These are phyloP conservation scores for Nothura maculosa DNA, from an alignment of 2,797 vertebrate genomes.

Conservation along the genomic window DNA sequence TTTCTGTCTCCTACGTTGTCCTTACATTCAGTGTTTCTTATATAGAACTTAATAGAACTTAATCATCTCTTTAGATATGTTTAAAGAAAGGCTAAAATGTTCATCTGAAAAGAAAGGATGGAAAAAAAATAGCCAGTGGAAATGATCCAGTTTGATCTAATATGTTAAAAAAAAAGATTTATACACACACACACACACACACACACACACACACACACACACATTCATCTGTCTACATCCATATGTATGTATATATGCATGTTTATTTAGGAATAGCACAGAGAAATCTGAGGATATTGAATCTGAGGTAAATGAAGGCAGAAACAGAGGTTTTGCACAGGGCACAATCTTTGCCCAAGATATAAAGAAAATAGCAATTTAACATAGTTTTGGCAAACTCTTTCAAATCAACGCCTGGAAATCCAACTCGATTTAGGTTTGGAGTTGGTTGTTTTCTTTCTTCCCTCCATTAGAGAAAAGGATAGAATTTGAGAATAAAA, in stretches of 20 bases:
- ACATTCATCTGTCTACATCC: no score
- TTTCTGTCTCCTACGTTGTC: not conserved
- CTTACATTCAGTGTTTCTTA: not conserved
- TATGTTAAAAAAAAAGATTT: not conserved
- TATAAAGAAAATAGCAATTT: not conserved
- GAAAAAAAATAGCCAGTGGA: not conserved
- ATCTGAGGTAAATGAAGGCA: not conserved
- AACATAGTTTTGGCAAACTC: not conserved
- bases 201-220: no score
- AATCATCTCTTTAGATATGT: not conserved
- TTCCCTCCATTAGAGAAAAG: not conserved
- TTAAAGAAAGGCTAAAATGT: not conserved
- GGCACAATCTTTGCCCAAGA: not conserved
- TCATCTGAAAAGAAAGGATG: not conserved
- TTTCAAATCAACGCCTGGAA: not conserved
- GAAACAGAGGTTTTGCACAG: not conserved
- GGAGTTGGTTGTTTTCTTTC: not conserved
- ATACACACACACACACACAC: not conserved
- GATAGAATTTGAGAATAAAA: not conserved
- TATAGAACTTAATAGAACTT: not conserved
- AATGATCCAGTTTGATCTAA: not conserved
- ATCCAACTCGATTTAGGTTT: rapidly evolving
- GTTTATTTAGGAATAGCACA: not conserved
- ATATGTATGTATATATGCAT: not conserved
- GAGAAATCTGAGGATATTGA: not conserved